These are phyloP conservation scores for Tupaia tana DNA, from an alignment of 2,113 vertebrate genomes.

Conservation along the genomic window DNA sequence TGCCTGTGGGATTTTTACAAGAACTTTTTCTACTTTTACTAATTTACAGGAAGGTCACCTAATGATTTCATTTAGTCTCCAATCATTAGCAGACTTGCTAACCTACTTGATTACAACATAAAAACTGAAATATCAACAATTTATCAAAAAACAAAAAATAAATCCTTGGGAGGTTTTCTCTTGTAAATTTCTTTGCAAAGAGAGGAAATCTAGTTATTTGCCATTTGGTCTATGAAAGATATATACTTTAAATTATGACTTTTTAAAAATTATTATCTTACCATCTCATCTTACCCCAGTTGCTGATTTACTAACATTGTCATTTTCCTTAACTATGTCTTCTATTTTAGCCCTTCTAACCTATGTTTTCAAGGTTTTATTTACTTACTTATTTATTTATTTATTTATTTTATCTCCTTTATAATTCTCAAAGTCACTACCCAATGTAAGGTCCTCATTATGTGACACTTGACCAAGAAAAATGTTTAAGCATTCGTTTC, in stretches of 20 bases:
- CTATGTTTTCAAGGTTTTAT: too few species aligned
- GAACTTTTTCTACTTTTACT: not conserved
- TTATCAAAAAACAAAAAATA: slow-evolving; percentile 55
- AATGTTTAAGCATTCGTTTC: not conserved
- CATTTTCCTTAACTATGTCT: not conserved
- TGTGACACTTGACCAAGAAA: not conserved
- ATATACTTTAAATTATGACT: not conserved
- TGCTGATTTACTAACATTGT: not conserved
- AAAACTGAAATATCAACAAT: slow-evolving; percentile 26
- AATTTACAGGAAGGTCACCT: not conserved
- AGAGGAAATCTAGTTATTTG: not conserved
- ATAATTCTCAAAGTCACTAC: not conserved
- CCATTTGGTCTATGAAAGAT: not conserved
- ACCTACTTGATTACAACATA: not conserved
- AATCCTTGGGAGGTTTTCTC: not conserved
- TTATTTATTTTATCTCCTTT: not conserved
- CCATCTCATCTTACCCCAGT: not conserved
- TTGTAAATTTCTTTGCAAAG: not conserved
- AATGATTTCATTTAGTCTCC: slow-evolving; percentile 9
- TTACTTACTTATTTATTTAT: not conserved
- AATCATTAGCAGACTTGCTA: slow-evolving; percentile 27
- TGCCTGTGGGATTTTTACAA: slow-evolving; percentile 51
- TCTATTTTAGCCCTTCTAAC: not conserved
- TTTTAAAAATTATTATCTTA: not conserved
- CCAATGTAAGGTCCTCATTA: not conserved